phyloP scores from a whole-genome alignment of 2,113 vertebrate genomes.

The Empidonax alnorum region DNA sequence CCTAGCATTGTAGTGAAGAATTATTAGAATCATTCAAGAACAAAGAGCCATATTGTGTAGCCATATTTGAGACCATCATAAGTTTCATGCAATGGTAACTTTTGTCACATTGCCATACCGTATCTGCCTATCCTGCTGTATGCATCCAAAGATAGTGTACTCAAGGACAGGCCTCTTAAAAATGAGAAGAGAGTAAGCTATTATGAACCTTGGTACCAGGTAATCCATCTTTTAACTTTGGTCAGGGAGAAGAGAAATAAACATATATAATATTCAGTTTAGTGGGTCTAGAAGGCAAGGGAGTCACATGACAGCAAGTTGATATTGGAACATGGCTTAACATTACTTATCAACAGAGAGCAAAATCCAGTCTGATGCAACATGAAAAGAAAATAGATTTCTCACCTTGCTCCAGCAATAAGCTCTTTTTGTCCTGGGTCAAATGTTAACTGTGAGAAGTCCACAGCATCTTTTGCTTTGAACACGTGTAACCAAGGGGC shows the following conservation, averaged over 20 bases:
- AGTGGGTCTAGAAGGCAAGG: not conserved
- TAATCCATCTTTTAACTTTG: not conserved
- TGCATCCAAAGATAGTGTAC: not conserved
- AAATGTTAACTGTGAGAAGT: conserved; percentile 96
- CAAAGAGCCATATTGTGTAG: not conserved
- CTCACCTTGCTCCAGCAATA: conserved; percentile 97
- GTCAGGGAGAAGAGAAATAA: not conserved
- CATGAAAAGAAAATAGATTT: not conserved
- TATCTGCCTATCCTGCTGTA: not conserved
- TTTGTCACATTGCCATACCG: not conserved
- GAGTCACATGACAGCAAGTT: not conserved
- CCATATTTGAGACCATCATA: not conserved
- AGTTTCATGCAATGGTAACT: not conserved
- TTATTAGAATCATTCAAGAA: not conserved
- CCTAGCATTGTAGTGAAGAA: not conserved
- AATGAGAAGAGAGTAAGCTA: not conserved
- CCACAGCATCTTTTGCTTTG: conserved; percentile 90
- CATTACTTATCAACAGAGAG: not conserved
- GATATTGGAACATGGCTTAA: not conserved
- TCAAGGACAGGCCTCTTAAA: not conserved
- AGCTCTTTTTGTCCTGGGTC: conserved; percentile 95
- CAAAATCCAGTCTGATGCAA: not conserved
- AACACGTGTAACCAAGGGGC: conserved; percentile 93
- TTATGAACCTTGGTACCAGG: not conserved
- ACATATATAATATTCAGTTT: not conserved